phyloP scores from a whole-genome alignment of 2,888 invertebrate species.

The Pseudococcus jackbeardsleyi region DNA sequence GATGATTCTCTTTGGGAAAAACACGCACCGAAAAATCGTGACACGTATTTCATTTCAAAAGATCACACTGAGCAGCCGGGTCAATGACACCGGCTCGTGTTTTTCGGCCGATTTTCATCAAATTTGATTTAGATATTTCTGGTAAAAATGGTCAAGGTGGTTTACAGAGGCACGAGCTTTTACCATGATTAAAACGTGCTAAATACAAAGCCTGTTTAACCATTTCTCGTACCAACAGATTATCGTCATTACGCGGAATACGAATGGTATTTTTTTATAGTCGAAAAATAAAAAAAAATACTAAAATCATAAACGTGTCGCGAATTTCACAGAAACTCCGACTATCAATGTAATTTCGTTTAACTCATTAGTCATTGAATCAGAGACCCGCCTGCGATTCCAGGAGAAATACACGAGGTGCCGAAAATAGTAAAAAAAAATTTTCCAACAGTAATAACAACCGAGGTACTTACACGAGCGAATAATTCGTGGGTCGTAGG shows the following conservation, averaged over 20 bases:
- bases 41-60: neutral
- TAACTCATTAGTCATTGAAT: neutral
- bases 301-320: neutral
- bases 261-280: neutral
- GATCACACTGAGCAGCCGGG: neutral
- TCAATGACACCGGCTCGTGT: neutral
- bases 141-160: neutral
- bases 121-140: neutral
- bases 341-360: neutral
- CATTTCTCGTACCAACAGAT: neutral
- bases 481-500: slow-evolving; percentile 7
- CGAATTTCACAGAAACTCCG: neutral
- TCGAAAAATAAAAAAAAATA: neutral
- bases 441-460: neutral
- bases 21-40: neutral
- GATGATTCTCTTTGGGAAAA: neutral
- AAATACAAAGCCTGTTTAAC: neutral
- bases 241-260: neutral
- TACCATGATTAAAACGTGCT: slow-evolving; percentile 20
- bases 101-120: neutral
- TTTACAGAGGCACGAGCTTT: slow-evolving; percentile 7
- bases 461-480: neutral
- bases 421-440: neutral
- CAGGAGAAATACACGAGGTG: neutral
- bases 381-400: neutral